Conservation (phyloP, 2,113 vertebrate species). For the Poicephalus gulielmi region DNA sequence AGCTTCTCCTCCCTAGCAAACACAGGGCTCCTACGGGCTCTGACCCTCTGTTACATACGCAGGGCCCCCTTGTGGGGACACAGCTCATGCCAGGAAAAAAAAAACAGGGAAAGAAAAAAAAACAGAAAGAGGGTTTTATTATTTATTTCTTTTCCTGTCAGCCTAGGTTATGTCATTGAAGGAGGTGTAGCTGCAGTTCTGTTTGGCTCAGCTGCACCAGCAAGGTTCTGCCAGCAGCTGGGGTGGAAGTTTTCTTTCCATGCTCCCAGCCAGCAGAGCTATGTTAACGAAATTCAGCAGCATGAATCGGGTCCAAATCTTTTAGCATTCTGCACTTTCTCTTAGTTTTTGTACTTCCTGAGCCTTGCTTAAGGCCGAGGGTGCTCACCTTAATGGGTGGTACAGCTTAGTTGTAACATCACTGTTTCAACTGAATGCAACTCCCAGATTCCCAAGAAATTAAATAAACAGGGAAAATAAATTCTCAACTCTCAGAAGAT, state of each 20-base stretch:
- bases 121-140: not conserved
- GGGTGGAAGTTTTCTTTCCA: not conserved
- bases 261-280: not conserved
- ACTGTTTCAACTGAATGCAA: fast-evolving
- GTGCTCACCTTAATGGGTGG: not conserved
- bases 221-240: conserved; percentile 3
- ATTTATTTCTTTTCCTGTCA: not conserved
- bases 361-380: not conserved
- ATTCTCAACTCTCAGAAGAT: not conserved
- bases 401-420: not conserved
- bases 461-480: not conserved
- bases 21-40: not conserved
- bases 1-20: not conserved
- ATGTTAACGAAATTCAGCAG: not conserved
- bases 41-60: not conserved
- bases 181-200: conserved; percentile 43
- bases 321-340: not conserved
- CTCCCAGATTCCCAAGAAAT: not conserved
- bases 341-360: not conserved
- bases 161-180: conserved; percentile 43
- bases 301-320: not conserved
- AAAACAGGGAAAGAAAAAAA: not conserved
- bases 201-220: conserved; percentile 30
- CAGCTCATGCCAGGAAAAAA: not conserved
- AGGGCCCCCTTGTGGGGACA: conserved; percentile 40